Evolutionary conservation across 37 sponge, comb jelly and placozoan genomes (phyloP).

Genomic region (Geodia barretti): DNA sequence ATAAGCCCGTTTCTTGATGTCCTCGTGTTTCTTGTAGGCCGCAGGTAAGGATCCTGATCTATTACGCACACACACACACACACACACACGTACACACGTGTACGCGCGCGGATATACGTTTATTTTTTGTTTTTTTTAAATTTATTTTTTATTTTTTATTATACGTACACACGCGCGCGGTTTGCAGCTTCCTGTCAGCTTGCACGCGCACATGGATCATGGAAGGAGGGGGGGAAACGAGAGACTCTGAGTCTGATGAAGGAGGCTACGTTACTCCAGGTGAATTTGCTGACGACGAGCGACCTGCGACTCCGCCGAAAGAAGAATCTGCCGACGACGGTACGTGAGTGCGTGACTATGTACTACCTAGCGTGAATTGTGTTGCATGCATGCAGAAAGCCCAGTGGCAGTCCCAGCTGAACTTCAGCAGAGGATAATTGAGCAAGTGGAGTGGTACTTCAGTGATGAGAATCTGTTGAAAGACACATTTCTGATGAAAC

Average conservation of each 20-base stretch:
- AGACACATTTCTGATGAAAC: constrained; percentile 89
- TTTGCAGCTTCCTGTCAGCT: no score
- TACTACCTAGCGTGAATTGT: background rate
- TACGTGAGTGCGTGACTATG: background rate
- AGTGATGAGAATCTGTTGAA: constrained; percentile 93
- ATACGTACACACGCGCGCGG: no score
- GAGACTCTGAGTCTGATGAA: constrained; percentile 70
- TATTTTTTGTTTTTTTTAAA: constrained; percentile 3
- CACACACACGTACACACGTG: no score
- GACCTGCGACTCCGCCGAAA: background rate
- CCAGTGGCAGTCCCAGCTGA: constrained; percentile 31
- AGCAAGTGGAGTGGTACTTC: constrained; percentile 95
- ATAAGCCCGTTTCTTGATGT: constrained; percentile 8
- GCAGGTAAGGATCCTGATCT: no score
- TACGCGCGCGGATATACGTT: no score
- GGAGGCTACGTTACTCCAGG: constrained; percentile 57
- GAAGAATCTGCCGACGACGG: background rate
- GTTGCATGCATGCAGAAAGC: background rate
- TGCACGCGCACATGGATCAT: no score
- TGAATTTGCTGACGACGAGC: constrained; percentile 3
- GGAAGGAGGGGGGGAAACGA: no score
- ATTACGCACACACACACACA: no score
- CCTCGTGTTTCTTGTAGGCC: constrained; percentile 33
- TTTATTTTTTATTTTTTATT: no score
- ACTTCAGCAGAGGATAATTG: constrained; percentile 42